These are phyloP conservation scores for Chloroceryle amazona DNA, from an alignment of 2,797 vertebrate genomes.

Conservation along the genomic window DNA sequence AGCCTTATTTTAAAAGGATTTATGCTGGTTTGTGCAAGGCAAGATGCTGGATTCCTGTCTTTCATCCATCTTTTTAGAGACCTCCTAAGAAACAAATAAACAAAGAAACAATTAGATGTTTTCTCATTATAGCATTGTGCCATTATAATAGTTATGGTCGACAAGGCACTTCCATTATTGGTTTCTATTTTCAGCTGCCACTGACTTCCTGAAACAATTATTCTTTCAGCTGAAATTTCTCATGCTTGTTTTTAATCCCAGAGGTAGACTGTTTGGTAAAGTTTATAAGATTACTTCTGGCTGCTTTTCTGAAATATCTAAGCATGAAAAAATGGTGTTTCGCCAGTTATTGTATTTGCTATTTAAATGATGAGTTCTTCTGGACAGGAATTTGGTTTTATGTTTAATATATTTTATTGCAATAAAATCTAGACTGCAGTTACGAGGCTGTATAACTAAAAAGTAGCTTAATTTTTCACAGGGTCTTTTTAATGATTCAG, in stretches of 20 bases:
- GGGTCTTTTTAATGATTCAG: not conserved
- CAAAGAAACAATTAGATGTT: slow-evolving; percentile 34
- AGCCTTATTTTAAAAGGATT: not conserved
- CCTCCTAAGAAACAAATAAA: slow-evolving; percentile 11
- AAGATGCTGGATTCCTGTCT: not conserved
- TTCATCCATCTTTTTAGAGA: slow-evolving; percentile 9
- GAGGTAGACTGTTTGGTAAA: slow-evolving; percentile 22
- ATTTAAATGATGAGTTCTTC: slow-evolving; percentile 25
- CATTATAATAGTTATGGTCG: slow-evolving; percentile 18
- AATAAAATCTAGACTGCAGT: slow-evolving; percentile 2
- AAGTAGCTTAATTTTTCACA: slow-evolving; percentile 19
- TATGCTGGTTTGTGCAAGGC: not conserved
- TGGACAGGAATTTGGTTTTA: slow-evolving; percentile 26
- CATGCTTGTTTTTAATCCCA: slow-evolving; percentile 19
- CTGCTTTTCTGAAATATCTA: slow-evolving; percentile 27
- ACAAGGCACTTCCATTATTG: slow-evolving; percentile 36
- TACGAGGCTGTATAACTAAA: slow-evolving; percentile 33
- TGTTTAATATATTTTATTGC: slow-evolving; percentile 10
- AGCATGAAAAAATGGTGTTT: slow-evolving; percentile 12
- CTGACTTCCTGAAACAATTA: slow-evolving; percentile 49
- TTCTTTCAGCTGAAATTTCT: slow-evolving; percentile 40
- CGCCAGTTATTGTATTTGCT: slow-evolving; percentile 19
- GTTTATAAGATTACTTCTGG: slow-evolving; percentile 35
- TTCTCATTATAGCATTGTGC: slow-evolving; percentile 34
- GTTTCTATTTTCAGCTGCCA: slow-evolving; percentile 36